These are phyloP conservation scores for Cylindroiulus punctatus DNA, from an alignment of 2,888 invertebrate genomes.

Conservation along the genomic window DNA sequence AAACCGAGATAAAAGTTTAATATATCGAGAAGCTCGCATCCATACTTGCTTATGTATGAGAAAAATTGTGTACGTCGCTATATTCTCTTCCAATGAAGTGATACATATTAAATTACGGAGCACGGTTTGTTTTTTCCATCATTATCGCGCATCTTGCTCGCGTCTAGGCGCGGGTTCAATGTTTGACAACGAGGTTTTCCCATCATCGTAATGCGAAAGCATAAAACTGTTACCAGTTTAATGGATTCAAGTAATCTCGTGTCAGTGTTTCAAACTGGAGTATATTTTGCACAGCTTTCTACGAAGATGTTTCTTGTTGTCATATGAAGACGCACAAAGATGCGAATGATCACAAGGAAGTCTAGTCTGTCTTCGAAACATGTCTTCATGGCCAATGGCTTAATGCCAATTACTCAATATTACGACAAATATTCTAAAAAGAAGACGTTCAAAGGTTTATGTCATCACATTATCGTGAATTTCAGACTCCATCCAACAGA, in stretches of 20 bases:
- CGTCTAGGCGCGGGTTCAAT: background rate
- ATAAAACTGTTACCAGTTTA: background rate
- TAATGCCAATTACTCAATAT: too few relatives aligned
- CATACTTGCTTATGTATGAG: conserved; percentile 45
- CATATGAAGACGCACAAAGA: background rate
- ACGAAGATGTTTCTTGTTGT: background rate
- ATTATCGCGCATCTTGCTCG: conserved; percentile 17
- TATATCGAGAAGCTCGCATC: conserved; percentile 29
- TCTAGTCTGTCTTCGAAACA: too few relatives aligned
- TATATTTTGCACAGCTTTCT: background rate
- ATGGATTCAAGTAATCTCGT: background rate
- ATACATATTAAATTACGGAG: conserved; percentile 35
- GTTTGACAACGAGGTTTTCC: background rate
- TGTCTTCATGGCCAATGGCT: too few relatives aligned
- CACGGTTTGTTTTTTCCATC: background rate
- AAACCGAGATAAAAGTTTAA: conserved; percentile 47
- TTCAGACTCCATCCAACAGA: too few relatives aligned
- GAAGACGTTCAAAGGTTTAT: too few relatives aligned
- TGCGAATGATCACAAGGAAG: too few relatives aligned
- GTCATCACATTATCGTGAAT: too few relatives aligned
- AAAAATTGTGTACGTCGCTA: conserved; percentile 2
- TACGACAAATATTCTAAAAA: too few relatives aligned
- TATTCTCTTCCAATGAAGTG: conserved; percentile 33
- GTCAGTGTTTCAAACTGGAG: background rate
- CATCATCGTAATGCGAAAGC: background rate